Evolutionary conservation across 1,140 invertebrate species (phyloP).

Genomic region (Coboldia fuscipes): DNA sequence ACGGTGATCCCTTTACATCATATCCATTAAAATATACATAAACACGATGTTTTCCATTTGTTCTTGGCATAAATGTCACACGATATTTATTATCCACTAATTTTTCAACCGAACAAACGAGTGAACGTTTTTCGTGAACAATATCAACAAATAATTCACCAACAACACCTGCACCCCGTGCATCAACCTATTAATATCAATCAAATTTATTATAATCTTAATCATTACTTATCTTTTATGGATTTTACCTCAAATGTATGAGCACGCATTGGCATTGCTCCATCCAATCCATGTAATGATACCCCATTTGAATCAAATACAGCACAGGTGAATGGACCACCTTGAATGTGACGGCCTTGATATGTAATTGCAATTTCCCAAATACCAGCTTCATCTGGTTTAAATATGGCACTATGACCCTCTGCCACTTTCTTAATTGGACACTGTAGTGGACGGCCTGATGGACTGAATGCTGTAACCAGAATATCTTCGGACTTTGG

Average conservation of each 20-base stretch:
- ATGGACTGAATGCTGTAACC: constrained; percentile 75
- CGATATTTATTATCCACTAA: constrained; percentile 62
- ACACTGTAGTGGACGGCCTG: constrained; percentile 51
- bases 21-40: constrained; percentile 90
- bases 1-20: constrained; percentile 80
- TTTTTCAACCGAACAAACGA: constrained; percentile 68
- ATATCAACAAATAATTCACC: constrained; percentile 80
- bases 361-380: constrained; percentile 93
- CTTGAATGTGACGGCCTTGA: constrained; percentile 86
- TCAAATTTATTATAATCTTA: too few relatives aligned
- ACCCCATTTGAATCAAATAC: constrained; percentile 90
- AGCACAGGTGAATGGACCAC: constrained; percentile 90
- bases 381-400: constrained; percentile 88
- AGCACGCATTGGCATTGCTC: constrained; percentile 49
- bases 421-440: constrained; percentile 55
- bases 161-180: constrained; percentile 61
- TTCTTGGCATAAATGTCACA: constrained; percentile 72
- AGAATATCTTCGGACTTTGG: constrained; percentile 59
- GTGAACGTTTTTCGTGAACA: constrained; percentile 57
- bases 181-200: constrained; percentile 45
- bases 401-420: constrained; percentile 81
- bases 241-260: constrained; percentile 53
- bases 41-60: constrained; percentile 73
- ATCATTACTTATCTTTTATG: not conserved
- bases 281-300: constrained; percentile 49